These are phyloP conservation scores for Zootermopsis nevadensis DNA, from an alignment of 2,888 invertebrate genomes.

Conservation along the genomic window DNA sequence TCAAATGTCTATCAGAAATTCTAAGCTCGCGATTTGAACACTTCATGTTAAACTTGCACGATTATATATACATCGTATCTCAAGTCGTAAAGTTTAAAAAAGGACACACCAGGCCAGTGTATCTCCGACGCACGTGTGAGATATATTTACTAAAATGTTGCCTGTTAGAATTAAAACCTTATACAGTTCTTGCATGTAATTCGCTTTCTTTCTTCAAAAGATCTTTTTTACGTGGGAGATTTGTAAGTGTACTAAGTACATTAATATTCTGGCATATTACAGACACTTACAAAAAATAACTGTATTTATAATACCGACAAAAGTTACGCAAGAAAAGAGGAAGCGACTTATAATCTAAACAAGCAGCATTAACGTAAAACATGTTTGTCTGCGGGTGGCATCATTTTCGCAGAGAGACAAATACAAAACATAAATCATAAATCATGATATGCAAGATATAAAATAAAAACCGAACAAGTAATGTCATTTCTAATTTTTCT, in stretches of 20 bases:
- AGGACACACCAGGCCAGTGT: no score
- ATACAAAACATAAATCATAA: not conserved
- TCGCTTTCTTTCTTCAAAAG: not conserved
- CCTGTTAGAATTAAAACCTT: not conserved
- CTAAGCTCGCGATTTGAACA: no score
- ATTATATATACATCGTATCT: no score
- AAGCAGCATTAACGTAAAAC: constrained; percentile 13
- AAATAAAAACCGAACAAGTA: not conserved
- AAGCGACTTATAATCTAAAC: not conserved
- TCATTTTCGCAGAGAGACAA: not conserved
- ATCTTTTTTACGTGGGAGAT: not conserved
- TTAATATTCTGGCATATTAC: not conserved
- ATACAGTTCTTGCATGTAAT: not conserved
- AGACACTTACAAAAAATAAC: not conserved
- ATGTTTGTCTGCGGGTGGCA: not conserved
- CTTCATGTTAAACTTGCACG: no score
- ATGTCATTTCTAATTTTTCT: no score
- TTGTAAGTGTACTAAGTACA: not conserved
- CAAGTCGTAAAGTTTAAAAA: no score
- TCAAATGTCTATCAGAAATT: no score
- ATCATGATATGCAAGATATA: not conserved
- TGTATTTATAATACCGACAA: not conserved
- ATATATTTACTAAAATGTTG: not conserved
- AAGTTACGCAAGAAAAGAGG: not conserved
- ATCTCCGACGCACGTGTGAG: not conserved